phyloP scores from a whole-genome alignment of 1,140 invertebrate species.

The Dinothrombium tinctorium region DNA sequence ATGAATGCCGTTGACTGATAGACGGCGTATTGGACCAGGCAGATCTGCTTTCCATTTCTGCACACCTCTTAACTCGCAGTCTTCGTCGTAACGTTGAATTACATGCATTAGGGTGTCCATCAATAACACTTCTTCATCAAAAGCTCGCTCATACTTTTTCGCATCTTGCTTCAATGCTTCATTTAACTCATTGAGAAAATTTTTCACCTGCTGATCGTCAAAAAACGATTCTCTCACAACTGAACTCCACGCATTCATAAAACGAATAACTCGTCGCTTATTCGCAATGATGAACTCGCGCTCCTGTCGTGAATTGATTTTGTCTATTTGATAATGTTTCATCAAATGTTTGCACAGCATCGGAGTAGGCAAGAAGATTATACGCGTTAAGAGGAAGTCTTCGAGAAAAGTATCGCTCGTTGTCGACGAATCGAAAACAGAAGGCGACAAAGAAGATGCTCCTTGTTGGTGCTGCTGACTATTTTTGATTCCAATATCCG shows the following conservation, averaged over 20 bases:
- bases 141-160: slow-evolving; percentile 14
- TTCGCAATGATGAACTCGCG: slow-evolving; percentile 43
- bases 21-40: slow-evolving; percentile 15
- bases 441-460: background rate
- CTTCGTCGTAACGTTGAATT: slow-evolving; percentile 9
- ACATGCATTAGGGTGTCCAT: slow-evolving; percentile 19
- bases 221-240: slow-evolving; percentile 45
- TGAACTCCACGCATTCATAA: slow-evolving; percentile 49
- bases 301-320: slow-evolving; percentile 29
- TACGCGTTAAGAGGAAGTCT: slow-evolving; percentile 65
- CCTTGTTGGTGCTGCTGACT: background rate
- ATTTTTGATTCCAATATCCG: slow-evolving; percentile 1
- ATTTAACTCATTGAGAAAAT: slow-evolving; percentile 33
- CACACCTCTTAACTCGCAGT: slow-evolving; percentile 9
- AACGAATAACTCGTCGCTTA: slow-evolving; percentile 48
- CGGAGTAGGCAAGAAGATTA: slow-evolving; percentile 55
- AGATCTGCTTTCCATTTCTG: slow-evolving; percentile 16
- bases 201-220: slow-evolving; percentile 28
- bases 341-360: slow-evolving; percentile 46
- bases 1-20: slow-evolving; percentile 13
- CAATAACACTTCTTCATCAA: slow-evolving; percentile 21
- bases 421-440: background rate
- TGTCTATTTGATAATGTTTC: slow-evolving; percentile 40
- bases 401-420: slow-evolving; percentile 42
- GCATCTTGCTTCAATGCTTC: slow-evolving; percentile 38